These are phyloP conservation scores for Pangasius sanitwongsei DNA, from an alignment of 2,797 vertebrate species.

Conservation along the genomic window DNA sequence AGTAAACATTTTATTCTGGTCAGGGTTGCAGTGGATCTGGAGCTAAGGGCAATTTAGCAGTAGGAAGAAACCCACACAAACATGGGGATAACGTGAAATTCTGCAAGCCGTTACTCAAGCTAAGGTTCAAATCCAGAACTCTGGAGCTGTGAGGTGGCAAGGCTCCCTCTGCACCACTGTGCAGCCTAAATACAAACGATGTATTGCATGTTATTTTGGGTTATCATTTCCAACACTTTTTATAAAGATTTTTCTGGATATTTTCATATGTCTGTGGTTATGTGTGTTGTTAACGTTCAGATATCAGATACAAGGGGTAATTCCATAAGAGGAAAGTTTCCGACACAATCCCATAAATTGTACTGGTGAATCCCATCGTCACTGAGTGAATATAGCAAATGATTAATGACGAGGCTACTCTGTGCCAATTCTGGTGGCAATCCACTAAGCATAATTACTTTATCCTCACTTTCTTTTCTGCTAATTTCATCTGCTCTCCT, in stretches of 20 bases:
- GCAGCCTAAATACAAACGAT: too few relatives aligned
- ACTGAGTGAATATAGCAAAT: neutral
- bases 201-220: neutral
- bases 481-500: neutral
- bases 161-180: neutral
- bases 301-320: neutral
- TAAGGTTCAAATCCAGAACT: neutral
- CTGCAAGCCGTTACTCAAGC: neutral
- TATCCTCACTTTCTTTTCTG: slow-evolving; percentile 27
- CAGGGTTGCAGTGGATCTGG: neutral
- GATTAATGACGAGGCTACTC: neutral
- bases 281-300: neutral
- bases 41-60: neutral
- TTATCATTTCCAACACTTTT: neutral
- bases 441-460: slow-evolving; percentile 41
- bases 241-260: neutral
- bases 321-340: neutral
- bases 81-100: neutral
- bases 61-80: neutral
- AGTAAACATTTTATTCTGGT: neutral
- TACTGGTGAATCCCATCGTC: neutral
- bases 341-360: neutral
- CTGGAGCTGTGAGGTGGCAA: neutral
- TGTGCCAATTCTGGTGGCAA: slow-evolving; percentile 5
- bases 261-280: neutral